These are phyloP conservation scores for Cotesia glomerata DNA, from an alignment of 1,140 invertebrate species.

Conservation along the genomic window DNA sequence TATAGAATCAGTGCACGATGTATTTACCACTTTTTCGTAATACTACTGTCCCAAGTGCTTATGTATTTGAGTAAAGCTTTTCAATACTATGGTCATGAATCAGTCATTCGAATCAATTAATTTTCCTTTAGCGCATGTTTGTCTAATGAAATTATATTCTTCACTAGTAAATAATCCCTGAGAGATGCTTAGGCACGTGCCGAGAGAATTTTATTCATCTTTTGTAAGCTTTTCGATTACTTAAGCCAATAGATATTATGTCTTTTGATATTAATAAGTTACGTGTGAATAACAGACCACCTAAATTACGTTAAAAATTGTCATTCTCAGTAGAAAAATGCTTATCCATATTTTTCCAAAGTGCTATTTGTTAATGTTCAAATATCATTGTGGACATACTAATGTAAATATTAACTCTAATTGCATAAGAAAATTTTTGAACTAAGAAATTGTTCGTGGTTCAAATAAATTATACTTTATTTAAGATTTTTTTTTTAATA, in stretches of 20 bases:
- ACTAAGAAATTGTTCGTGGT: too few species aligned
- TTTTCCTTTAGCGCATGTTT: constrained; percentile 37
- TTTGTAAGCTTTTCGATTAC: constrained; percentile 35
- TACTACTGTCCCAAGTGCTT: neutral
- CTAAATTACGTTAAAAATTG: neutral
- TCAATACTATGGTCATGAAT: neutral
- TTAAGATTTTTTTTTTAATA: too few species aligned
- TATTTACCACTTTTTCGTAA: constrained; percentile 13
- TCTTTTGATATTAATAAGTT: neutral
- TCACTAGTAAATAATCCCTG: constrained; percentile 52
- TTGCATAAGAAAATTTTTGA: too few species aligned
- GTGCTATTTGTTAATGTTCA: too few species aligned
- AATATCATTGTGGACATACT: too few species aligned
- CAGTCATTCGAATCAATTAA: constrained; percentile 39
- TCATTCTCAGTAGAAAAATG: too few species aligned
- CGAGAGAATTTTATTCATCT: constrained; percentile 30
- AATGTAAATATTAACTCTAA: too few species aligned
- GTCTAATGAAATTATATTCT: constrained; percentile 48
- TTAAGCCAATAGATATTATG: constrained; percentile 46
- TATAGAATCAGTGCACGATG: neutral
- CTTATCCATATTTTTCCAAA: too few species aligned
- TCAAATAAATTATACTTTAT: too few species aligned
- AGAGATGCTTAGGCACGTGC: constrained; percentile 48
- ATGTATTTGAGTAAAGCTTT: neutral
- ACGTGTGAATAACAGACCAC: neutral